A percentile compares a stretch with the other conserved stretches of the same genome.
Conservation (phyloP, 2,797 vertebrate genomes). For the Pipistrellus pipistrellus region DNA sequence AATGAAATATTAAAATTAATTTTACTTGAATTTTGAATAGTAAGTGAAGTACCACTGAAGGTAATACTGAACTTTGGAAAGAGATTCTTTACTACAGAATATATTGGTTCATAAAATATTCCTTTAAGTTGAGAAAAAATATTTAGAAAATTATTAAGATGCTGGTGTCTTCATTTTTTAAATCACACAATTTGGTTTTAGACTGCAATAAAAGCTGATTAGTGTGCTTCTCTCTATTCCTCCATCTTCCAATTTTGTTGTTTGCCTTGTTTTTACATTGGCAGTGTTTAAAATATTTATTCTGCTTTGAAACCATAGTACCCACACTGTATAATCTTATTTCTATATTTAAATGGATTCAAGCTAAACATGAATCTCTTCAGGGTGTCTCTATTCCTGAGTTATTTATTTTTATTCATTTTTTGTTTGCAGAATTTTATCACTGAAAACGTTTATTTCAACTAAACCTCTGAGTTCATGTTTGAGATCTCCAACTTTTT, state of each 20-base stretch:
- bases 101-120: constrained; percentile 5
- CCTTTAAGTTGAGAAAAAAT: constrained; percentile 34
- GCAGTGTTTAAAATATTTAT: constrained; percentile 54
- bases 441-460: constrained; percentile 23
- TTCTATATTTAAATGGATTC: constrained; percentile 12
- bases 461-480: constrained; percentile 29
- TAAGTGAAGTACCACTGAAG: constrained; percentile 35
- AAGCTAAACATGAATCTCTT: constrained; percentile 33
- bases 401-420: constrained; percentile 24
- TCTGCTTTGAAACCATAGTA: constrained; percentile 21
- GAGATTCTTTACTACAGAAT: constrained; percentile 10
- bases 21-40: constrained; percentile 44
- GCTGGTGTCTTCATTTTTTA: constrained; percentile 33
- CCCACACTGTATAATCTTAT: background rate
- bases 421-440: constrained; percentile 24
- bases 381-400: background rate
- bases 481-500: constrained; percentile 48
- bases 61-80: constrained; percentile 55
- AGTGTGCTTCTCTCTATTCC: background rate
- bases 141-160: constrained; percentile 28
- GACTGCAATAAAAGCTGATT: constrained; percentile 13
- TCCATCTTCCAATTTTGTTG: constrained; percentile 21
- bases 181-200: constrained; percentile 32
- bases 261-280: constrained; percentile 28
- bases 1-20: constrained; percentile 54